Evolutionary conservation across 2,797 vertebrate genomes (phyloP).

Genomic region (Coluber constrictor): DNA sequence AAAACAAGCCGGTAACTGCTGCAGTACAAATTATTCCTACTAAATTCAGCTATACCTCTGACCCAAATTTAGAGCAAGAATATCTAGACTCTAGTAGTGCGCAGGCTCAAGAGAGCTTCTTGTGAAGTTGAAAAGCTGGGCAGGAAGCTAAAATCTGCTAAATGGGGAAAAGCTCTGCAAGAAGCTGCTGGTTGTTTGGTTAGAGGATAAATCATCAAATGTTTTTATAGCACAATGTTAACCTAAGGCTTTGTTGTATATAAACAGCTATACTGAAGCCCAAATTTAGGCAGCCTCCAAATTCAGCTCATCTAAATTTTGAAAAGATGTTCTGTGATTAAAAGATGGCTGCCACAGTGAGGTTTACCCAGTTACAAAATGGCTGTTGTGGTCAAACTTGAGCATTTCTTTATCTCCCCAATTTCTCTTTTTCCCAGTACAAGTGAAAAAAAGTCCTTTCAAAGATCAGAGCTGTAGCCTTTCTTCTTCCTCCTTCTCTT

Average conservation of each 20-base stretch:
- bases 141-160: neutral
- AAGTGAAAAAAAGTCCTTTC: neutral
- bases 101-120: neutral
- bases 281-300: neutral
- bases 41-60: slow-evolving; percentile 14
- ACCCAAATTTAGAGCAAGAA: slow-evolving; percentile 33
- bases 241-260: neutral
- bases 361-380: neutral
- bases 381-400: neutral
- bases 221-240: neutral
- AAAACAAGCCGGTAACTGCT: neutral
- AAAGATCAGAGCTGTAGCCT: neutral
- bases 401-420: neutral
- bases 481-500: neutral
- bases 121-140: slow-evolving; percentile 17
- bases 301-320: neutral
- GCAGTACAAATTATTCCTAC: slow-evolving; percentile 7
- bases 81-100: slow-evolving; percentile 14
- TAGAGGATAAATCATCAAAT: neutral
- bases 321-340: neutral
- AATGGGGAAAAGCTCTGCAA: neutral
- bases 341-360: neutral
- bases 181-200: neutral
- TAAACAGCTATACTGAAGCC: neutral
- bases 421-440: neutral